Evolutionary conservation across 64 coral and sea anemone genomes (phyloP).

Genomic region (Stylophora pistillata): DNA sequence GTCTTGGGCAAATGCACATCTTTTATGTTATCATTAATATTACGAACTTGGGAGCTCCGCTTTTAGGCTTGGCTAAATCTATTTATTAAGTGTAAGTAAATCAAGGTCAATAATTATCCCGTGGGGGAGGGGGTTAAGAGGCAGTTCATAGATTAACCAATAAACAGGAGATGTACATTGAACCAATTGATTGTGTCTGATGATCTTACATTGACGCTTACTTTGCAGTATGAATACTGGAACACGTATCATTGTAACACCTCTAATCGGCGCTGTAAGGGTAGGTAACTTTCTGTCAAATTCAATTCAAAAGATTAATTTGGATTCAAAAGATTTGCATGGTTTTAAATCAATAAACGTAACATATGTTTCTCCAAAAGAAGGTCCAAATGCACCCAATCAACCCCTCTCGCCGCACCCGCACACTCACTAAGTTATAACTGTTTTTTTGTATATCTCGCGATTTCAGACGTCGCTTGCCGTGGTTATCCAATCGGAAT

Average conservation of each 20-base stretch:
- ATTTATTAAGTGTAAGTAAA: no score
- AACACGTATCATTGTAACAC: slow-evolving; percentile 18
- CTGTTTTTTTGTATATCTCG: neutral
- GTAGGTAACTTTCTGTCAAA: neutral
- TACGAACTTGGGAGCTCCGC: no score
- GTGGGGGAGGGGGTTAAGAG: no score
- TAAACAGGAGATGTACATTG: no score
- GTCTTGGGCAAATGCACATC: no score
- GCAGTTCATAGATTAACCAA: no score
- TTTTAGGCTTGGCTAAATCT: no score
- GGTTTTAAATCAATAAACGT: neutral
- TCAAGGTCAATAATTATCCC: no score
- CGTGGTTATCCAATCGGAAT: slow-evolving; percentile 34
- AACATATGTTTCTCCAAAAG: neutral
- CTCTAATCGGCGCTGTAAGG: slow-evolving; percentile 9
- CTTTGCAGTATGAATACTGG: slow-evolving; percentile 29
- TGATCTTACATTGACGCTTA: neutral
- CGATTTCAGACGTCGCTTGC: neutral
- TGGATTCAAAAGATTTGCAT: neutral
- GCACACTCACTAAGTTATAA: neutral
- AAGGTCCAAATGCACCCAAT: neutral
- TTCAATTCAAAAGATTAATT: neutral
- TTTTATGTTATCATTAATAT: no score
- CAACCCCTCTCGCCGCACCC: neutral
- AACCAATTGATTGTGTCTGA: no score